These are phyloP conservation scores for Clarias platycephalus DNA, from an alignment of 2,797 vertebrate species.

Conservation along the genomic window DNA sequence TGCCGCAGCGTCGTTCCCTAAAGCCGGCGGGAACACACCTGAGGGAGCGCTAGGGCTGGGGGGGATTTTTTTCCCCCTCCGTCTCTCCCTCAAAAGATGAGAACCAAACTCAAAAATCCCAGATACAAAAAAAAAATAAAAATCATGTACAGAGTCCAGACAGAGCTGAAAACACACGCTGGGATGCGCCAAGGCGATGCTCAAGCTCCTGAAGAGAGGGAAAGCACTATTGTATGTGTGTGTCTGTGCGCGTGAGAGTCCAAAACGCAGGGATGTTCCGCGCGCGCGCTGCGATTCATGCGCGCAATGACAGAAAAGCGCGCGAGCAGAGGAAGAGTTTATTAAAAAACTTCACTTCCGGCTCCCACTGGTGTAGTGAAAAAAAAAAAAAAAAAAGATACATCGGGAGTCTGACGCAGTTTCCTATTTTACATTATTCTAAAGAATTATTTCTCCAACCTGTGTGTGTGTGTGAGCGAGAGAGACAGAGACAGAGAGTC, in stretches of 20 bases:
- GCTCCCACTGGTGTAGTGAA: background rate
- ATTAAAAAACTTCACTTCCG: conserved; percentile 25
- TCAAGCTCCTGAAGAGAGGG: conserved; percentile 13
- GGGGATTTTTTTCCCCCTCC: no score
- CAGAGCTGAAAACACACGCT: conserved; percentile 16
- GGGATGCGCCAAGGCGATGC: background rate
- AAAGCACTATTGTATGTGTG: background rate
- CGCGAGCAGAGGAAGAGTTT: conserved; percentile 20
- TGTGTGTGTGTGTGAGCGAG: conserved; percentile 1
- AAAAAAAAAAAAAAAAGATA: no score
- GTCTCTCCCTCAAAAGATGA: no score
- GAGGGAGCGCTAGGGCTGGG: background rate
- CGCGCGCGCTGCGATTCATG: conserved; percentile 34
- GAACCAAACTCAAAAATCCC: background rate
- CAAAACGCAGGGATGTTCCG: conserved; percentile 12
- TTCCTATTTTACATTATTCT: conserved; percentile 14
- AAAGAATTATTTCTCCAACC: conserved; percentile 15
- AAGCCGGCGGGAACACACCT: conserved; percentile 16
- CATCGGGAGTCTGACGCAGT: conserved; percentile 16
- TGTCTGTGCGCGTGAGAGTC: conserved; percentile 18
- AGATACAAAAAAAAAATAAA: background rate
- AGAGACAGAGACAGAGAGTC: no score
- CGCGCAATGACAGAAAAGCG: conserved; percentile 8
- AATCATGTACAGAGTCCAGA: conserved; percentile 25
- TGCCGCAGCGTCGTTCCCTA: conserved; percentile 9